phyloP scores from a whole-genome alignment of 2,888 invertebrate genomes.

The Tachystola acroxantha region DNA sequence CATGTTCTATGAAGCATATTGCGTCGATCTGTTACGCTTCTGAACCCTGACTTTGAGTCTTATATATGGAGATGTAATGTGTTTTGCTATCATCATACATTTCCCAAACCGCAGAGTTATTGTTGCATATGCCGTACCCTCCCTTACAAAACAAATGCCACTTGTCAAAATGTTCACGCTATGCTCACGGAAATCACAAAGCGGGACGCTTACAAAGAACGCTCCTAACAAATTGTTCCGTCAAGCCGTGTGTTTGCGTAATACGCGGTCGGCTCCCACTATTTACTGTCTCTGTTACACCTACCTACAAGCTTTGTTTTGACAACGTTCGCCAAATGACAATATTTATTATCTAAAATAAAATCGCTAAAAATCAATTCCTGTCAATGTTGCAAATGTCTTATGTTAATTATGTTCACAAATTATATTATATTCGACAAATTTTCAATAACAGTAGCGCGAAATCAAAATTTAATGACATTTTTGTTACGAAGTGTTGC shows the following conservation, averaged over 20 bases:
- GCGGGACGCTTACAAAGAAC: conserved; percentile 69
- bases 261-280: conserved; percentile 48
- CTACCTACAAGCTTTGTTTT: conserved; percentile 43
- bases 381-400: no score
- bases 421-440: no score
- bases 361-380: no score
- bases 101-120: conserved; percentile 37
- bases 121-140: conserved; percentile 24
- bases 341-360: no score
- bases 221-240: conserved; percentile 65
- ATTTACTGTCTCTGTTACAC: conserved; percentile 30
- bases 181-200: conserved; percentile 63
- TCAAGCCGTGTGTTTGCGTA: conserved; percentile 55
- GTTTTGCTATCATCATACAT: conserved; percentile 6
- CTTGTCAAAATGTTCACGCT: conserved; percentile 72
- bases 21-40: neutral
- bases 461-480: no score
- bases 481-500: no score
- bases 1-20: neutral
- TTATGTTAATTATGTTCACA: no score
- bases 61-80: neutral
- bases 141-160: conserved; percentile 62
- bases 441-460: no score
- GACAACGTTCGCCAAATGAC: conserved; percentile 25
- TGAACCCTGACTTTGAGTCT: neutral